Evolutionary conservation across 2,113 vertebrate species (phyloP).

Genomic region (Oncorhynchus tshawytscha): DNA sequence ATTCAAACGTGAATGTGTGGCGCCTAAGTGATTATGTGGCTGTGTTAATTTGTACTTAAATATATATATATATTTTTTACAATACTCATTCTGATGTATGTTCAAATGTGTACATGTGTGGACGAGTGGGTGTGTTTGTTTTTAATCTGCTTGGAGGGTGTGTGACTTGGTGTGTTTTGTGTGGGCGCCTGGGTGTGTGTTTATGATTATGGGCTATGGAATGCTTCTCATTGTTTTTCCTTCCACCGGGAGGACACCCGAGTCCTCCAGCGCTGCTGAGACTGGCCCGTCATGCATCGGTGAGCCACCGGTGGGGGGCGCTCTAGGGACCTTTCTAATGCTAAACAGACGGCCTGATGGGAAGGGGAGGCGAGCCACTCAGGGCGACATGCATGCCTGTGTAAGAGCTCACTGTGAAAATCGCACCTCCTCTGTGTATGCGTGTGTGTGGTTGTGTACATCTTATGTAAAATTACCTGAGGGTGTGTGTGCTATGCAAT

Average conservation of each 20-base stretch:
- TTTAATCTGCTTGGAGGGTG: background rate
- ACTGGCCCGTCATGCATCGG: slow-evolving; percentile 16
- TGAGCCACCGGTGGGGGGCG: slow-evolving; percentile 5
- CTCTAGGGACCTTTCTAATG: background rate
- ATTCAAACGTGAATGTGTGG: background rate
- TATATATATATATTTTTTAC: background rate
- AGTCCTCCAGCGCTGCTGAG: slow-evolving; percentile 15
- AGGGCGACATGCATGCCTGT: background rate
- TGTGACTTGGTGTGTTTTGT: background rate
- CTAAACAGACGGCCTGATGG: slow-evolving; percentile 1
- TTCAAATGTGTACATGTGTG: background rate
- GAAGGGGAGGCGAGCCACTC: slow-evolving; percentile 11
- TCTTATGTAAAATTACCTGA: too few relatives aligned
- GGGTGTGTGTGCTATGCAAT: slow-evolving; percentile 1
- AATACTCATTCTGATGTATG: background rate
- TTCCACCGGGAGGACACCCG: background rate
- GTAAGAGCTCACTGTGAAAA: slow-evolving; percentile 20
- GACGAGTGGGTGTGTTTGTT: slow-evolving; percentile 13
- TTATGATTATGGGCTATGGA: slow-evolving; percentile 18
- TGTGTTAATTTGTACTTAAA: background rate
- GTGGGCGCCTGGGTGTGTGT: slow-evolving; percentile 18
- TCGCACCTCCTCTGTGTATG: slow-evolving; percentile 20
- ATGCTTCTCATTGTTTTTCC: slow-evolving; percentile 14
- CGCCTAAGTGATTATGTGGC: background rate
- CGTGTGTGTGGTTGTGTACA: background rate